Base-by-base conservation (phyloP, 2,888 invertebrate genomes). In the Halictus quadricinctus region DNA sequence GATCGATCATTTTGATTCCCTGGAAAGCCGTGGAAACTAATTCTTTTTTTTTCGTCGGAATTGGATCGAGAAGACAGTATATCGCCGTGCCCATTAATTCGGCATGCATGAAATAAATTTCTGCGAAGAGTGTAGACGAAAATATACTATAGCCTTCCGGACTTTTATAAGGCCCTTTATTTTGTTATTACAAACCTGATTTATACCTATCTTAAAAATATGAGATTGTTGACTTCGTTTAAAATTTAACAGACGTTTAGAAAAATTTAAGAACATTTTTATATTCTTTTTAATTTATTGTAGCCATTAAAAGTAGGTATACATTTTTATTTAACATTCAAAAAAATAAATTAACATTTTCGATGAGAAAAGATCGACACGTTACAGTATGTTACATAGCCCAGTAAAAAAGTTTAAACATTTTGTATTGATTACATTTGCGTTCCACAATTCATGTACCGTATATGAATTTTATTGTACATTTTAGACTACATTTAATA, bases 1-100 rank as follows among this genome's bases (percentile, higher is more conserved):
- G 21, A 81, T 76, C 72, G 81, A 80, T 82, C 74, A 70, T 69
- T 74, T 60, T 46, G 41, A 29, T 77, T 80, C 70, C 36, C 54
- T 60, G 12, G 4, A 48, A 70, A 50, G 48, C 74, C 58, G 48
- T 72, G 50, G 18, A 75, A 75, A 75, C 75, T 72, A 80, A 79
- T 79, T 81, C 15, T 64, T 70, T 81, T 81, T 21, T 64, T 74
- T 81, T 77, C 72, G 29, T 13, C 29, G 48, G 50, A 60, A 80
- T 82, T 75, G 69, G 41, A 73, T n/a, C 21, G 10, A 7, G n/a
- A 41, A 70, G 12, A 41, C 41, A 41, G 25, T 66, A 21, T 21
- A 21, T 50, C 0, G 25, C 7, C 15, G 43, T 13, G 50, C 13
- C 13, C n/a, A 13, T 29, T 54, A 18, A 36, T 73, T 21, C 50